Evolutionary conservation across 2,797 vertebrate genomes (phyloP), one percentile per base, ranked within the genome.

Genomic region (Myiotriccus ornatus): DNA sequence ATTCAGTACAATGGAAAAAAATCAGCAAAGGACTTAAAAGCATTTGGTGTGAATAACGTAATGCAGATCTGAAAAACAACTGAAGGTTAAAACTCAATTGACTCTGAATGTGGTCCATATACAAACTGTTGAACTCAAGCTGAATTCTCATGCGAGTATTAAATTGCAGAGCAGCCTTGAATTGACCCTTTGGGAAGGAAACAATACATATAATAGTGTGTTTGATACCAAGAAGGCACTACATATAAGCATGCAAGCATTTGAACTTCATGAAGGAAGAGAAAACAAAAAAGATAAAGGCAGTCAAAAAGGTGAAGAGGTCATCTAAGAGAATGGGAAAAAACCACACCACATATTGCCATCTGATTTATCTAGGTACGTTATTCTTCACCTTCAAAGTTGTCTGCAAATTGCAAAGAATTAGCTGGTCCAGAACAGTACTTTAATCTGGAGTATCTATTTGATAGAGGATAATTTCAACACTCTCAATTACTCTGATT

Each of bases 81-180:
- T 69, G 55, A 74, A 62, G 18, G 53, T 86, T 79, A 95, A 95
- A 97, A 96, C 65, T 37, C 60, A 83, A 44, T 95, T 59, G 7
- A 84, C 47, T 90, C 69, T 78, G 82, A 94, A 91, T 79, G 85
- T 63, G 55, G 59, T 85, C 87, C 43, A 41, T 87, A 93, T 53
- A 95, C 93, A 94, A 97, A 92, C 90, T 87, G 44, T 59, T 83
- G 84, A 95, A 89, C 71, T 87, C 64, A 71, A 93, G 46, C 50
- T 27, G 47, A 95, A 91, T 93, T 96, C 97, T 96, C 97, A 57
- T 47, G 97, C 7, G 90, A 94, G 67, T 97, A 97, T 97, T 95
- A 76, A 69, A 94, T 98, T 97, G 92, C 97, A 39, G 77, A 63
- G 84, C 96, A 98, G 96, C 97, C 97, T 89, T 86, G 95, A 79